These are phyloP conservation scores for Pipistrellus kuhlii DNA, from an alignment of 2,797 vertebrate species.

Conservation along the genomic window DNA sequence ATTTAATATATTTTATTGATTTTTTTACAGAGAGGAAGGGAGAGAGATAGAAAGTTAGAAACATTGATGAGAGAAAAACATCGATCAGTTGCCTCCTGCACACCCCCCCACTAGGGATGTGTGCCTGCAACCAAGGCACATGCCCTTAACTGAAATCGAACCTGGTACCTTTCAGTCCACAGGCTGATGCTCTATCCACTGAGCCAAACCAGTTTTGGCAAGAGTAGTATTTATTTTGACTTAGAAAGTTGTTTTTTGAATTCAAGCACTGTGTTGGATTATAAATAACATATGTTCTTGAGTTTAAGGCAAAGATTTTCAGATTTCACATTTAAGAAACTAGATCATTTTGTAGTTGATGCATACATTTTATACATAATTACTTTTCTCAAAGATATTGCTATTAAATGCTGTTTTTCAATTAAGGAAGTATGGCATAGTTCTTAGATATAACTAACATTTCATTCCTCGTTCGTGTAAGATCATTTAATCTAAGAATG, in stretches of 20 bases:
- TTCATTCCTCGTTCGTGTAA: neutral
- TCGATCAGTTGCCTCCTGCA: too few relatives aligned
- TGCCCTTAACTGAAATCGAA: too few relatives aligned
- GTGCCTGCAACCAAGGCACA: too few relatives aligned
- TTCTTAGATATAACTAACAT: neutral
- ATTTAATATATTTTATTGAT: too few relatives aligned
- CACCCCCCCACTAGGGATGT: too few relatives aligned
- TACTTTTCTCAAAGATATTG: neutral
- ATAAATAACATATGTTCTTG: neutral
- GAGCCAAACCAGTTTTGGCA: too few relatives aligned
- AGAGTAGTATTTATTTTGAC: neutral
- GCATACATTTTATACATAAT: neutral
- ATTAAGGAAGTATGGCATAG: neutral
- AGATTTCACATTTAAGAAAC: conserved; percentile 16
- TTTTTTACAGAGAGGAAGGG: too few relatives aligned
- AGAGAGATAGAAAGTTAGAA: too few relatives aligned
- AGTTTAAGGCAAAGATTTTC: neutral
- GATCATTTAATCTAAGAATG: neutral
- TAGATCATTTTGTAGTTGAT: neutral
- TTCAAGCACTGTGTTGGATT: neutral
- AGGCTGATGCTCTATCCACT: too few relatives aligned
- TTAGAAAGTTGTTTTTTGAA: neutral
- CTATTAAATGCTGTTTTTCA: neutral
- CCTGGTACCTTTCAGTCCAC: too few relatives aligned
- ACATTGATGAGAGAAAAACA: too few relatives aligned